Evolutionary conservation across 1,140 invertebrate species (phyloP), one percentile per base, ranked within the genome.

Genomic region (Trichonephila inaurata): DNA sequence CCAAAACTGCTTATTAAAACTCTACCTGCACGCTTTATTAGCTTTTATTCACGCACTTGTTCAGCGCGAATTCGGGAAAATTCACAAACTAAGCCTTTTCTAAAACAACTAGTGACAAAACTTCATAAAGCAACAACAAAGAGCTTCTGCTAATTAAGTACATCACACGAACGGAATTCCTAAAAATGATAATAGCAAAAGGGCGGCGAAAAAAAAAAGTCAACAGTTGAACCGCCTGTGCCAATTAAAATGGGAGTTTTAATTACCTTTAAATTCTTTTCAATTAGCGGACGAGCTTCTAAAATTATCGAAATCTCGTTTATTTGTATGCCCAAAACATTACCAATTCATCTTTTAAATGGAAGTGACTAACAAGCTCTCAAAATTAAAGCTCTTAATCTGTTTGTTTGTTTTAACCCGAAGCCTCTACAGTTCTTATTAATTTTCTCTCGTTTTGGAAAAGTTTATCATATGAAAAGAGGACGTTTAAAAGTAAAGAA

Each of bases 281-380:
- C 83, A 92, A 87, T 92, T 92, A 92, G 82, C 24, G 62, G 64
- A 58, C 51, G 18, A 33, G 18, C 28, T 61, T 61, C 61, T 40
- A 24, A 77, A 87, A 60, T 92, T 92, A 87, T 92, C 64, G 62
- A 87, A 86, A 87, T 87, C 61, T 51, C 51, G 51, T 92, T 92
- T 87, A 83, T 81, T 33, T 61, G 77, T 69, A 64, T 64, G 28
- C 82, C 18, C 51, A 87, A 87, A 86, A 92, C 91, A 87, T 69
- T 85, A 82, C 89, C 40, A 82, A 92, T 62, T 92, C 61, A 82
- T 91, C 66, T 62, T 66, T 85, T 24, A 85, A 61, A 77, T 87
- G n/a, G 77, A 92, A 92, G 62, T 92, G 91, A 77, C 91, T 92
- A 92, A 92, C 91, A 87, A 86, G 91, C 58, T 72, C 91, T 92